Percentiles rank a stretch among this genome's conserved stretches.
phyloP scores from a whole-genome alignment of 2,888 invertebrate genomes.

The Aelia acuminata region DNA sequence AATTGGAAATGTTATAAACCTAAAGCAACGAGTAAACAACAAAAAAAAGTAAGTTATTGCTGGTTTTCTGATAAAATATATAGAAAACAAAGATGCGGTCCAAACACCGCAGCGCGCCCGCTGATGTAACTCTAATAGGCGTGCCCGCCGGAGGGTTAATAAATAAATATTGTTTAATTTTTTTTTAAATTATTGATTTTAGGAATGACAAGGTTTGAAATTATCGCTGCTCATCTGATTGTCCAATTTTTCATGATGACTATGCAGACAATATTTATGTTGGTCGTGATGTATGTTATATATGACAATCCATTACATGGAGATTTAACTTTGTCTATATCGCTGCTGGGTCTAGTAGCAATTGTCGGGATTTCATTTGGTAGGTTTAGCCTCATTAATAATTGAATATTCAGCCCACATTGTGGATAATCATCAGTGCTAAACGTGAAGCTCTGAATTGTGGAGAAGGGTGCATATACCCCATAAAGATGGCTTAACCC shows the following conservation, averaged over 20 bases:
- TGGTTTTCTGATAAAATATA: too few species aligned
- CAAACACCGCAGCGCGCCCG: too few species aligned
- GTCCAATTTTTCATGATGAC: conserved; percentile 66
- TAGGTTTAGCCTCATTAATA: conserved; percentile 45
- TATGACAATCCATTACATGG: conserved; percentile 67
- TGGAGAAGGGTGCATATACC: too few species aligned
- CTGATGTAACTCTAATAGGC: too few species aligned
- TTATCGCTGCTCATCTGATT: conserved; percentile 65
- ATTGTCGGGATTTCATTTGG: conserved; percentile 65
- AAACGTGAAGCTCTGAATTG: too few species aligned
- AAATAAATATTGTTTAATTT: too few species aligned
- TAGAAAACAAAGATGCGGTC: too few species aligned
- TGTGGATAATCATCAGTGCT: background rate
- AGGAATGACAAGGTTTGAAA: conserved; percentile 66
- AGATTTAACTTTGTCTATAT: conserved; percentile 63
- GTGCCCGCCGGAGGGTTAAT: too few species aligned
- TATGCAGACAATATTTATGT: conserved; percentile 66
- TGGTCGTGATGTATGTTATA: conserved; percentile 66
- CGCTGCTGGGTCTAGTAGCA: conserved; percentile 62
- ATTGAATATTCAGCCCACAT: background rate
- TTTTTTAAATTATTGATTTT: conserved; percentile 39
- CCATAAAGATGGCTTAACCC: too few species aligned
- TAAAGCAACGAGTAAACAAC: too few species aligned
- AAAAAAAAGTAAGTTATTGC: too few species aligned
- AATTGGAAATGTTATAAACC: too few species aligned